phyloP scores from a whole-genome alignment of 2,888 invertebrate genomes.

The Glaucopsyche alexis region DNA sequence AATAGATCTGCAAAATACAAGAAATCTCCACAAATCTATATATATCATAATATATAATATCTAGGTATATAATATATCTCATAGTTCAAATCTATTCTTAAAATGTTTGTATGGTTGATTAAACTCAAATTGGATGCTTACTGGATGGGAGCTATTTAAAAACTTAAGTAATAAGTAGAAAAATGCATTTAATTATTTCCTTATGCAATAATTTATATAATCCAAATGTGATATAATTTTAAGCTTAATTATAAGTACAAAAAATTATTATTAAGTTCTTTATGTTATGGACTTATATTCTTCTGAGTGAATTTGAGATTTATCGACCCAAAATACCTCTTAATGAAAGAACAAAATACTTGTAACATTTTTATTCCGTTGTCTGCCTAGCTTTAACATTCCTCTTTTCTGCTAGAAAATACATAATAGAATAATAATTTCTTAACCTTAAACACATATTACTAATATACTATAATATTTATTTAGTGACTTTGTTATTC shows the following conservation, averaged over 20 bases:
- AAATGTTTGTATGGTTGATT: too few species aligned
- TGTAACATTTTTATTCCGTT: neutral
- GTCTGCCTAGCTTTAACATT: neutral
- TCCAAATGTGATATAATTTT: slow-evolving; percentile 20
- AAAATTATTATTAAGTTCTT: too few species aligned
- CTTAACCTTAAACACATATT: neutral
- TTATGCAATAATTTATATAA: neutral
- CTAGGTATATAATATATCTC: too few species aligned
- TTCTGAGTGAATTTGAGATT: neutral
- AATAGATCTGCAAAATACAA: too few species aligned
- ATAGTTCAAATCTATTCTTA: too few species aligned
- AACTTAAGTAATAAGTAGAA: neutral
- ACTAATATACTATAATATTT: neutral
- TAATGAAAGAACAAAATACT: slow-evolving; percentile 13
- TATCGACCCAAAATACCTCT: neutral
- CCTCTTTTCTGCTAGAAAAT: neutral
- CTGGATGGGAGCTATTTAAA: too few species aligned
- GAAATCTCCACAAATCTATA: too few species aligned
- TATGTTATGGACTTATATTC: neutral
- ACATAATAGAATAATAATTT: neutral
- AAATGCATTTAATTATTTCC: slow-evolving; percentile 11
- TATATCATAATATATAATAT: too few species aligned
- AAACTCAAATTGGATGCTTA: too few species aligned
- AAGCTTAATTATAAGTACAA: neutral
- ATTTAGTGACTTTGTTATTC: neutral